Percentiles rank a stretch among this genome's conserved stretches.
Evolutionary conservation across 2,797 vertebrate genomes (phyloP).

Genomic region (Pogonophryne albipinna): DNA sequence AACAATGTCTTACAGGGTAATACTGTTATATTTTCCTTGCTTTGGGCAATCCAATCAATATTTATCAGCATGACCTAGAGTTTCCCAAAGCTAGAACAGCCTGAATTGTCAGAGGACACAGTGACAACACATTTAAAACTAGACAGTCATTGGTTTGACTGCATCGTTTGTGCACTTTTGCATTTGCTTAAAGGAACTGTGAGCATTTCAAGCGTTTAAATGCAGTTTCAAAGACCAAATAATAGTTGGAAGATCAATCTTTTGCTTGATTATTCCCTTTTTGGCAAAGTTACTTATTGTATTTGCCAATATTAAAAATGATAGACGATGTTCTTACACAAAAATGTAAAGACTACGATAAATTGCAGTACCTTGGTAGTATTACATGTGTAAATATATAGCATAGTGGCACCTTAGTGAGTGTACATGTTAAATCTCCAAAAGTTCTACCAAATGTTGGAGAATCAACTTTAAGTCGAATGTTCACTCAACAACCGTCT

Average conservation of each 20-base stretch:
- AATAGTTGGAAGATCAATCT: neutral
- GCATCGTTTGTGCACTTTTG: slow-evolving; percentile 8
- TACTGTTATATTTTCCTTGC: slow-evolving; percentile 58
- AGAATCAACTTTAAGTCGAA: slow-evolving; percentile 42
- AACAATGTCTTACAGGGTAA: slow-evolving; percentile 70
- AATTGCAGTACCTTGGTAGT: neutral
- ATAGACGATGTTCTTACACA: neutral
- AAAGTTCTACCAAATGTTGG: slow-evolving; percentile 32
- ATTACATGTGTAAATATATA: neutral
- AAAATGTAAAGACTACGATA: neutral
- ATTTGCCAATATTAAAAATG: neutral
- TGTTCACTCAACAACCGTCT: slow-evolving; percentile 38
- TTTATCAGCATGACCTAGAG: slow-evolving; percentile 72
- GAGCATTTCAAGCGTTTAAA: slow-evolving; percentile 8
- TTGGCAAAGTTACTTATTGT: neutral
- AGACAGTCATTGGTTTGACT: slow-evolving; percentile 44
- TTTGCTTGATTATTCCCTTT: neutral
- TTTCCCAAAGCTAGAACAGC: slow-evolving; percentile 74
- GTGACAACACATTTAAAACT: slow-evolving; percentile 38
- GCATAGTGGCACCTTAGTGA: neutral
- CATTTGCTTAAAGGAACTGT: slow-evolving; percentile 19
- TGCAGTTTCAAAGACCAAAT: neutral
- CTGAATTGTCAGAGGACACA: slow-evolving; percentile 66
- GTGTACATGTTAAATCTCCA: slow-evolving; percentile 18
- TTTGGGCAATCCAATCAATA: slow-evolving; percentile 79